phyloP scores from a whole-genome alignment of 1,140 invertebrate species.

The Leptonema lineaticorne region DNA sequence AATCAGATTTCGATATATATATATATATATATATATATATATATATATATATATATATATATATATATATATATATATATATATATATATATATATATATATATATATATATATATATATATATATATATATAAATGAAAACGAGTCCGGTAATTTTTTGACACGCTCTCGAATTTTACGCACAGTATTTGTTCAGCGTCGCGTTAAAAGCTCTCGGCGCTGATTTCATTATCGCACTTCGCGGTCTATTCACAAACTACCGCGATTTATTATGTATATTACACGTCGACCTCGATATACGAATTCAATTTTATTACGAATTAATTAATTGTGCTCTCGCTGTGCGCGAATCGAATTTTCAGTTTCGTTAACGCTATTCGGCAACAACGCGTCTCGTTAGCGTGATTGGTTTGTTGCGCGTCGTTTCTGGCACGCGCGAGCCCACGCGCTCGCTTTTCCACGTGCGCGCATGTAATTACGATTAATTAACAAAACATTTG shows the following conservation, averaged over 20 bases:
- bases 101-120: not conserved
- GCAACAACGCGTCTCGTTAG: no score
- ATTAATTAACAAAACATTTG: no score
- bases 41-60: no score
- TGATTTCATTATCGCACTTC: not conserved
- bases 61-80: not conserved
- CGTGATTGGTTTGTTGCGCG: no score
- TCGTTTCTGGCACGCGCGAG: no score
- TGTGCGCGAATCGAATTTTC: no score
- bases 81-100: not conserved
- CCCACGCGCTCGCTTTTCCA: no score
- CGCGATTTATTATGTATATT: not conserved
- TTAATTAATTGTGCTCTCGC: not conserved
- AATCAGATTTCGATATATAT: no score
- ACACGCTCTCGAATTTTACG: not conserved
- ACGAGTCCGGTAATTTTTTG: not conserved
- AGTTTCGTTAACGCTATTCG: no score
- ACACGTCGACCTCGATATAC: not conserved
- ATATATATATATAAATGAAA: not conserved
- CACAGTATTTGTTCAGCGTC: not conserved
- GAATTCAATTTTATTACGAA: not conserved
- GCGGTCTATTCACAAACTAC: not conserved
- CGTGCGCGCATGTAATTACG: no score
- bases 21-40: no score
- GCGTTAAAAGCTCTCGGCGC: no score